Evolutionary conservation across 2,113 vertebrate species (phyloP), one percentile per base, ranked within the genome.

Genomic region (Nettapus auritus): DNA sequence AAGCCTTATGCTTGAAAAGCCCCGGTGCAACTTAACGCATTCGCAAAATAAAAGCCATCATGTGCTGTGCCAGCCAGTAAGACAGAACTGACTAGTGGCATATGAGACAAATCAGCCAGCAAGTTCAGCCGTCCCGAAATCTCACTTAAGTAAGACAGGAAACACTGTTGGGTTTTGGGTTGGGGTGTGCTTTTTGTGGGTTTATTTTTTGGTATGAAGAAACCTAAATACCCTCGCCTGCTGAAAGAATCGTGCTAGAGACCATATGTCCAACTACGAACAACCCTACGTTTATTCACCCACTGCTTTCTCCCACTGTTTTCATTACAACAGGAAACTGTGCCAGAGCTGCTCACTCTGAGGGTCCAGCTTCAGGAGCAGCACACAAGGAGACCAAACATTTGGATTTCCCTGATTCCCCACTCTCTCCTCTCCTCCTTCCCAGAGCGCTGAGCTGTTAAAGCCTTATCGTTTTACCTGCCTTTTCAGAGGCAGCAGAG

Each of bases 241-340:
- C 88, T 80, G 68, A 75, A 79, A 53, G 79, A 95, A 86, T 93
- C 63, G 5, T 94, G 88, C 73, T 95, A 36, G 67, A 93, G 70
- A 94, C 90, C 92, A 60, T 93, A 94, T 88, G 90, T 53, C 82
- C 79, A 96, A 80, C 75, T 90, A 88, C 0, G 55, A 96, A 85
- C 82, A 97, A 29, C 63, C 88, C 89, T 82, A 53, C 53, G 0
- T 96, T 86, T 88, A 74, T 79, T 91, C 96, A 94, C 92, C 93
- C 96, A 91, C 92, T 89, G 53, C 50, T 81, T 90, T 94, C 84
- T 91, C 88, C 93, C 90, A 94, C 90, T 82, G 91, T 85, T 94
- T 96, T 88, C 90, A 89, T 93, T 91, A 66, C 82, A 93, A 82
- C 79, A 90, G 71, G 55, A 93, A 91, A 57, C 79, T 57, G 20